A percentile compares a stretch with the other conserved stretches of the same genome.
Conservation (phyloP, 30 jellyfish, hydroid and myxozoan genomes). For the Pseudorhiza aurosa region DNA sequence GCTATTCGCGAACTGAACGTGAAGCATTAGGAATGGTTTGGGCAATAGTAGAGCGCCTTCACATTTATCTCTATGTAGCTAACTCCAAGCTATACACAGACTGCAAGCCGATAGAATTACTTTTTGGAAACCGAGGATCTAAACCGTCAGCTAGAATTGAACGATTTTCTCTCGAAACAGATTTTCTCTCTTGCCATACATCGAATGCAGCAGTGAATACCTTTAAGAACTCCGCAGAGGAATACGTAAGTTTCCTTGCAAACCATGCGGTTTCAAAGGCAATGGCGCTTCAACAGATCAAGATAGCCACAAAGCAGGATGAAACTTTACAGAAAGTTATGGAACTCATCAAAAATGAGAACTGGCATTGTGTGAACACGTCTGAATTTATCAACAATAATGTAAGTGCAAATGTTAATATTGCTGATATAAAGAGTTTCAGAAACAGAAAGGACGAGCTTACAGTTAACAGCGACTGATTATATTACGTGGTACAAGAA, state of each 20-base stretch:
- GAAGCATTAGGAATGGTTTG: slow-evolving; percentile 35
- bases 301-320: slow-evolving; percentile 22
- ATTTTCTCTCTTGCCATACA: background rate
- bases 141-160: slow-evolving; percentile 4
- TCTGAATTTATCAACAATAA: background rate
- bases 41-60: slow-evolving; percentile 16
- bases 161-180: background rate
- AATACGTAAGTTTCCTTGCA: slow-evolving; percentile 34
- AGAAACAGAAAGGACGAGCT: slow-evolving; percentile 1
- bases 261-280: slow-evolving; percentile 38
- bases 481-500: slow-evolving; percentile 3
- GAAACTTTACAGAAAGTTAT: slow-evolving; percentile 16
- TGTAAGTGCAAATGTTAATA: background rate
- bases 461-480: slow-evolving; percentile 2
- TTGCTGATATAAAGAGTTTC: slow-evolving; percentile 13
- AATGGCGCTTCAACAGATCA: slow-evolving; percentile 11
- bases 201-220: background rate
- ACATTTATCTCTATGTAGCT: slow-evolving; percentile 5
- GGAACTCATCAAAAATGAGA: background rate
- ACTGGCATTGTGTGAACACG: background rate
- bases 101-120: slow-evolving; percentile 8
- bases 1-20: slow-evolving; percentile 23
- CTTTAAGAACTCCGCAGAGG: slow-evolving; percentile 17
- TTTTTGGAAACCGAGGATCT: background rate
- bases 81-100: slow-evolving; percentile 12